Conservation (phyloP, 2,113 vertebrate genomes). For the Haemorhous mexicanus region DNA sequence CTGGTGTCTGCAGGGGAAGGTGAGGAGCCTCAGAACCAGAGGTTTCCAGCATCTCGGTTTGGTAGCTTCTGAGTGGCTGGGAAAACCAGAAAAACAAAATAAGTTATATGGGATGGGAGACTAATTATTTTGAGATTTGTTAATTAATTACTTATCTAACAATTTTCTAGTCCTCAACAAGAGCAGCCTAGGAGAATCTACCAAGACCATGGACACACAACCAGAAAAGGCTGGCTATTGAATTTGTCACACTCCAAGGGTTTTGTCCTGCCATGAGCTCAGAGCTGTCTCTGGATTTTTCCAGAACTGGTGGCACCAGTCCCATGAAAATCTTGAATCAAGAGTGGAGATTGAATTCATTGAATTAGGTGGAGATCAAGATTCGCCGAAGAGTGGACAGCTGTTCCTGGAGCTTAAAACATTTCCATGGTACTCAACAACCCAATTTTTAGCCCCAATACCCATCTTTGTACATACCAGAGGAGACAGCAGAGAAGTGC, state of each 20-base stretch:
- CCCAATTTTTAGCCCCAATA: background rate
- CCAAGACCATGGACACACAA: background rate
- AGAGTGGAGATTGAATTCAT: background rate
- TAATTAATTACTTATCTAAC: background rate
- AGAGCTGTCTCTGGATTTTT: background rate
- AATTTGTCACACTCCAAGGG: accelerated
- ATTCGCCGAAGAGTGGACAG: background rate
- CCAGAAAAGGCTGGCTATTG: background rate
- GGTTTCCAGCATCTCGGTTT: background rate
- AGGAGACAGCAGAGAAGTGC: background rate
- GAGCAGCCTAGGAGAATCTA: background rate
- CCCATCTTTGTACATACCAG: background rate
- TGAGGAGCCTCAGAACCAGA: background rate
- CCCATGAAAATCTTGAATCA: background rate
- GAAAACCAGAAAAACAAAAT: background rate
- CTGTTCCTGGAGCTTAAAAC: background rate
- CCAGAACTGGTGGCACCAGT: background rate
- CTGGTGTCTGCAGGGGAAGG: background rate
- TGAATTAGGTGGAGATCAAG: background rate
- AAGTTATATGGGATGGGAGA: background rate
- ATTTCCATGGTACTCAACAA: background rate
- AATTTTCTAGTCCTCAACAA: background rate
- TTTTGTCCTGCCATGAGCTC: background rate
- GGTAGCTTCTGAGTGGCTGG: background rate
- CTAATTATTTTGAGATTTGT: background rate